phyloP scores from a whole-genome alignment of 2,113 vertebrate species.

The Macquaria australasica region DNA sequence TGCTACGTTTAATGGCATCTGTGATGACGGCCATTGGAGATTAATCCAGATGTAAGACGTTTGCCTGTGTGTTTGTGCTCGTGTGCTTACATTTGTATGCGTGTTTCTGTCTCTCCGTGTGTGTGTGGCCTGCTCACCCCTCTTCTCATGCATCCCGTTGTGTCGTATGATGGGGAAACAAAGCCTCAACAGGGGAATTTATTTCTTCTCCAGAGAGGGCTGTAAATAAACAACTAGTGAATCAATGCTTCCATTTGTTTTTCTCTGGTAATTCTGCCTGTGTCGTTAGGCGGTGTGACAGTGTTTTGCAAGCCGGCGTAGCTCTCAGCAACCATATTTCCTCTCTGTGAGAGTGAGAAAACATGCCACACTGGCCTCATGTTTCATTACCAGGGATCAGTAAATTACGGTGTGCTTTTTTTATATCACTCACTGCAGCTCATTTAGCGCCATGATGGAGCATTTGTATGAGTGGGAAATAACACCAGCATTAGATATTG shows the following conservation, averaged over 20 bases:
- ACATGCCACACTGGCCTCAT: slow-evolving; percentile 66
- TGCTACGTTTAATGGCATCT: slow-evolving; percentile 84
- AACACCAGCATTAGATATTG: slow-evolving; percentile 49
- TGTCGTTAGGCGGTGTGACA: slow-evolving; percentile 71
- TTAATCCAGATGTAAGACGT: slow-evolving; percentile 83
- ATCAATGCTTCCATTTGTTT: slow-evolving; percentile 84
- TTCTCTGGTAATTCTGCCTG: slow-evolving; percentile 79
- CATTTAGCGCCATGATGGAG: slow-evolving; percentile 62
- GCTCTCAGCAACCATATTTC: slow-evolving; percentile 72
- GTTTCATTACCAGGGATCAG: slow-evolving; percentile 73
- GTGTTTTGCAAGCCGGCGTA: slow-evolving; percentile 70
- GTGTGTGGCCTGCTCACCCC: slow-evolving; percentile 66
- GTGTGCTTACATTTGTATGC: slow-evolving; percentile 19
- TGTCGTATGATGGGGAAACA: slow-evolving; percentile 79
- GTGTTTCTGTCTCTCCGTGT: not conserved
- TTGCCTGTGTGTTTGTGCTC: slow-evolving; percentile 41
- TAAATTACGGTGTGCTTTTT: slow-evolving; percentile 58
- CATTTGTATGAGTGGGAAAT: slow-evolving; percentile 63
- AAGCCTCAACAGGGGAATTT: slow-evolving; percentile 81
- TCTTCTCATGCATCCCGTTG: slow-evolving; percentile 74
- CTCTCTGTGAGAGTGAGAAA: slow-evolving; percentile 67
- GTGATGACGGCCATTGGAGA: slow-evolving; percentile 82
- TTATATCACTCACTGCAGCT: slow-evolving; percentile 55
- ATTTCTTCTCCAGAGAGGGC: slow-evolving; percentile 78
- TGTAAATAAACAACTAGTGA: slow-evolving; percentile 84